Evolutionary conservation across 1,140 invertebrate genomes (phyloP), one percentile per base, ranked within the genome.

Genomic region (Ceratina australensis): DNA sequence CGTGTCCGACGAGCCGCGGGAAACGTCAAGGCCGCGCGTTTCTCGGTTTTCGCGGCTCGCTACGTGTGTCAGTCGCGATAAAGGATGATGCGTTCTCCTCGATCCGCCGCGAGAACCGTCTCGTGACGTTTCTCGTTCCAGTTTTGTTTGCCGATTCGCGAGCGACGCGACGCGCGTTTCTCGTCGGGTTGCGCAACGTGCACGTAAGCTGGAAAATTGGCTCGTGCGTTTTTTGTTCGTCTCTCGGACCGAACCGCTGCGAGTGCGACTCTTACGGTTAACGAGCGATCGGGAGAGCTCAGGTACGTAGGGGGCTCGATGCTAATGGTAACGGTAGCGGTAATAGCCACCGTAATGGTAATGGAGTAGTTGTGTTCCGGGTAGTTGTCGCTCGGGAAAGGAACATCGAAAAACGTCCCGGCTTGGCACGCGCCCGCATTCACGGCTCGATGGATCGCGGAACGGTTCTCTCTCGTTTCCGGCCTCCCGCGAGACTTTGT

Each of bases 281-380:
- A 18, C 22, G 42, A 10, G 57, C 4, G 57, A 26, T 13, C 18
- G n/a, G n/a, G n/a, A 8, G 15, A 28, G 2, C 16, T 63, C 67
- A 77, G 74, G 74, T 77, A 77, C 68, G 60, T 22, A 28, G 28
- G 33, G 7, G 54, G 57, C 54, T 28, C 52, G 57, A 42, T n/a
- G 74, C 67, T 77, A 77, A 77, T 77, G 74, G 74, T 77, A 77
- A 77, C 74, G 75, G 67, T 78, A 72, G 50, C n/a, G 59, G 59
- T 69, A 77, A 80, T 71, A 54, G 54, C 18, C 24, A 67, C 16
- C 64, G 67, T 57, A 78, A 77, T 57, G 83, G 73, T 91, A 91
- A 91, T 91, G 90, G 90, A 91, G 87, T 90, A 90, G 86, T 90
- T 83, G 82, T 91, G 90, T 91, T 78, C 68, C 74, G 75, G 72